phyloP scores from a whole-genome alignment of 2,888 invertebrate genomes.

The Macrosiphum euphorbiae region DNA sequence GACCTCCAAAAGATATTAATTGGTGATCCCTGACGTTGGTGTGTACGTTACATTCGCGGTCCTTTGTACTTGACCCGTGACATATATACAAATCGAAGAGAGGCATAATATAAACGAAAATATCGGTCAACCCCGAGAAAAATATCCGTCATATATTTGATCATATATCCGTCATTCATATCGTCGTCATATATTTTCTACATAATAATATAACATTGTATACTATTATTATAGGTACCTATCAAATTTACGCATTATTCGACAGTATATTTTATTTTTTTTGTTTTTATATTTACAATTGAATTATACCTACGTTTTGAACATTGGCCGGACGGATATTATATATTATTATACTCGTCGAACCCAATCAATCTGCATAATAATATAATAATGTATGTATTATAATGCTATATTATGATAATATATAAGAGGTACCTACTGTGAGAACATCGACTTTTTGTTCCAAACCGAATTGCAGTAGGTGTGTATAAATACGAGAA shows the following conservation, averaged over 20 bases:
- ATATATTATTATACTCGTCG: not conserved
- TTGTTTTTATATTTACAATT: too few relatives aligned
- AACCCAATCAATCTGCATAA: constrained; percentile 7
- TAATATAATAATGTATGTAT: constrained; percentile 4
- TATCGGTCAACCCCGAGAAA: not conserved
- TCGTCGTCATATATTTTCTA: not conserved
- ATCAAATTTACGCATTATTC: too few relatives aligned
- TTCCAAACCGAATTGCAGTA: not conserved
- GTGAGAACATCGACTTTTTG: not conserved
- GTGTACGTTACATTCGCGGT: not conserved
- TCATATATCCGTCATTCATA: too few relatives aligned
- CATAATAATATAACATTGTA: not conserved
- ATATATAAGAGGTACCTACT: not conserved
- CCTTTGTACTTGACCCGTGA: not conserved
- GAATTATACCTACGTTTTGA: not conserved
- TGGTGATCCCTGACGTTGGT: not conserved
- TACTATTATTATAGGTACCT: too few relatives aligned
- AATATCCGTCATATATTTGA: too few relatives aligned
- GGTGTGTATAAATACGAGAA: not conserved
- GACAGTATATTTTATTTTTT: too few relatives aligned
- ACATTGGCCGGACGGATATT: not conserved
- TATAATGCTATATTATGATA: constrained; percentile 9
- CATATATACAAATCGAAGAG: not conserved
- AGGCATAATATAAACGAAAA: not conserved
- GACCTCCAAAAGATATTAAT: not conserved